Base-by-base conservation (phyloP, 2,113 vertebrate genomes). In the Lophochroa leadbeateri region DNA sequence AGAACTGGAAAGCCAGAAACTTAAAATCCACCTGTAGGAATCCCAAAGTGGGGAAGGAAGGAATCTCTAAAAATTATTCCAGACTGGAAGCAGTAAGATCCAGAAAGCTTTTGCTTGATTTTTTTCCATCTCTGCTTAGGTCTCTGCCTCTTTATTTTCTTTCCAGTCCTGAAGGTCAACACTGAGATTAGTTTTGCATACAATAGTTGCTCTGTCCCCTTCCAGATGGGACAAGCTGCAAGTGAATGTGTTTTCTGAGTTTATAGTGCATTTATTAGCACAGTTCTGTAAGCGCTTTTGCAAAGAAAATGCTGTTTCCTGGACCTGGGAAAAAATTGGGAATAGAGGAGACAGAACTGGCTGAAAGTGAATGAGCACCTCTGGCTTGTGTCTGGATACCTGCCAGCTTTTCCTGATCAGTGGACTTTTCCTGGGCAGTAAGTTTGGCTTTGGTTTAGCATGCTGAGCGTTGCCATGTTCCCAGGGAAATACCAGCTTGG, bases 381-480 rank as follows among this genome's bases (percentile, higher is more conserved):
- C 61, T 85, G 81, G 65, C 20, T 53, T 68, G 10, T 13, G 11
- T 37, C 43, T 71, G 65, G 29, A 16, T 16, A 55, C 35, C 44
- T 21, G 16, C 47, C 61, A 43, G 52, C 61, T 52, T 28, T 53
- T 43, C 49, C 71, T 35, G 14, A 27, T 33, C 13, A 35, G 50
- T 1, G 1, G 47, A 23, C 57, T 58, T 58, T 35, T 35, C 57
- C 33, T 58, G 57, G 60, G 39, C 91, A 61, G 75, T 17, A 58
- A 23, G 43, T 39, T 53, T 65, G 85, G 67, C 67, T 71, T 55
- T 61, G 61, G 18, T 37, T 60, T 23, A 6, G 72, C 2, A 2
- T 57, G 65, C 58, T 7, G 10, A n/a, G 53, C 2, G 0, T 16
- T 53, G 60, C n/a, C 19, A 2, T 0, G 1, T 58, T 50, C 47